Conservation (phyloP, 2,888 invertebrate species). For the Anthoptus insignis region DNA sequence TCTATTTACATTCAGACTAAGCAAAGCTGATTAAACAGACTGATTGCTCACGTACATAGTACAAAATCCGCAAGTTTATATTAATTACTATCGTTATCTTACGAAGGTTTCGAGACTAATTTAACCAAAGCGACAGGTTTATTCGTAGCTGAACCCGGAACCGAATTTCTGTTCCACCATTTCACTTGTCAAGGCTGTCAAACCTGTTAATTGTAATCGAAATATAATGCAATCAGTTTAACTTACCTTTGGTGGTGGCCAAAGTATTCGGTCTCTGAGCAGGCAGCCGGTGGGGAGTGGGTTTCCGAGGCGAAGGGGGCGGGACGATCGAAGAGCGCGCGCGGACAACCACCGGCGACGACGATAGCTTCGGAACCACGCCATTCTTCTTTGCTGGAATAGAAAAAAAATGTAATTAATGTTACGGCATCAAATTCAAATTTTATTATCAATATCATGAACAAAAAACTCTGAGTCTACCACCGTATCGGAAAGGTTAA, state of each 20-base stretch:
- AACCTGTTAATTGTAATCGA: background rate
- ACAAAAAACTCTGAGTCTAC: no score
- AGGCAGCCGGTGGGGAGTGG: slow-evolving; percentile 69
- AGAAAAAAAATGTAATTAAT: slow-evolving; percentile 36
- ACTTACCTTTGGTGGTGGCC: slow-evolving; percentile 74
- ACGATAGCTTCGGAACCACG: slow-evolving; percentile 78
- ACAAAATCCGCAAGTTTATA: no score
- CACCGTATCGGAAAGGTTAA: no score
- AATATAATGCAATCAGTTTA: background rate
- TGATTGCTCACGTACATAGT: no score
- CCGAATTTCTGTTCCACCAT: background rate
- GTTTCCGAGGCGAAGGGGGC: slow-evolving; percentile 77
- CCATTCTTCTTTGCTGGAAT: slow-evolving; percentile 83
- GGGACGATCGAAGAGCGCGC: slow-evolving; percentile 74
- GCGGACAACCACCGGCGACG: slow-evolving; percentile 78
- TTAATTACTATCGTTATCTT: no score
- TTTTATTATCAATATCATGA: no score
- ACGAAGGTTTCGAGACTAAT: no score
- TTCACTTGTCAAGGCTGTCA: background rate
- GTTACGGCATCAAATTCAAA: no score
- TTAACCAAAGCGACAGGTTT: background rate
- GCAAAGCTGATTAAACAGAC: no score
- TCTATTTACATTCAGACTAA: no score
- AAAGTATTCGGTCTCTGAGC: slow-evolving; percentile 78
- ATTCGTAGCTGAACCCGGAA: background rate